phyloP scores from a whole-genome alignment of 2,888 invertebrate genomes.

The Diplolepis rosae region DNA sequence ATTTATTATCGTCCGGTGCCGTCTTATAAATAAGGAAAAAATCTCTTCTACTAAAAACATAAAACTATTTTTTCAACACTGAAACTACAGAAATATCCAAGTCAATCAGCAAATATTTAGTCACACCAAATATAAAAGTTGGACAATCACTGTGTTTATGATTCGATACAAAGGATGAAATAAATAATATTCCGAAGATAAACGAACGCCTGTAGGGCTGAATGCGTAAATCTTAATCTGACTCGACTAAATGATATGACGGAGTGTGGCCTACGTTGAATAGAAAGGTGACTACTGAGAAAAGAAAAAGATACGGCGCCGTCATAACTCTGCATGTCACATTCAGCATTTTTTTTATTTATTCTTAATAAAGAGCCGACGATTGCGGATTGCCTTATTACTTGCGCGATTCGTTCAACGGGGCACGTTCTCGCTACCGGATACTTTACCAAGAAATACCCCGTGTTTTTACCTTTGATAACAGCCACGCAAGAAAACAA shows the following conservation, averaged over 20 bases:
- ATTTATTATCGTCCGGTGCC: too few species aligned
- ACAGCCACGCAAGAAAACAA: constrained; percentile 43
- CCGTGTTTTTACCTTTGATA: constrained; percentile 41
- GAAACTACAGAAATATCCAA: too few species aligned
- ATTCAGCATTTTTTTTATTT: constrained; percentile 28
- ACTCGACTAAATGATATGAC: constrained; percentile 4
- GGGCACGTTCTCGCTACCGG: constrained; percentile 46
- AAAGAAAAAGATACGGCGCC: constrained; percentile 5
- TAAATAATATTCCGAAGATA: too few species aligned
- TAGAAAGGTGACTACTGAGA: background rate
- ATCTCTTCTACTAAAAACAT: too few species aligned
- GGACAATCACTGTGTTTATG: too few species aligned
- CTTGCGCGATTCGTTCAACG: constrained; percentile 38
- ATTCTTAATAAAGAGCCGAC: constrained; percentile 28
- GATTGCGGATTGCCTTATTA: constrained; percentile 27
- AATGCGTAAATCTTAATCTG: constrained; percentile 16
- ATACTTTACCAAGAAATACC: constrained; percentile 50
- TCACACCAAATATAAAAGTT: too few species aligned
- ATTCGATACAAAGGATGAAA: too few species aligned
- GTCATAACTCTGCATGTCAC: constrained; percentile 15
- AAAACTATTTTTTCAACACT: too few species aligned
- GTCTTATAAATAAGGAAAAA: too few species aligned
- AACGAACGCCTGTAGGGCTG: background rate
- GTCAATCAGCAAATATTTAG: too few species aligned
- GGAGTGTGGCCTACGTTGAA: constrained; percentile 8